Percentiles rank a stretch among this genome's conserved stretches.
phyloP scores from a whole-genome alignment of 1,140 invertebrate genomes.

The Radopholus similis region DNA sequence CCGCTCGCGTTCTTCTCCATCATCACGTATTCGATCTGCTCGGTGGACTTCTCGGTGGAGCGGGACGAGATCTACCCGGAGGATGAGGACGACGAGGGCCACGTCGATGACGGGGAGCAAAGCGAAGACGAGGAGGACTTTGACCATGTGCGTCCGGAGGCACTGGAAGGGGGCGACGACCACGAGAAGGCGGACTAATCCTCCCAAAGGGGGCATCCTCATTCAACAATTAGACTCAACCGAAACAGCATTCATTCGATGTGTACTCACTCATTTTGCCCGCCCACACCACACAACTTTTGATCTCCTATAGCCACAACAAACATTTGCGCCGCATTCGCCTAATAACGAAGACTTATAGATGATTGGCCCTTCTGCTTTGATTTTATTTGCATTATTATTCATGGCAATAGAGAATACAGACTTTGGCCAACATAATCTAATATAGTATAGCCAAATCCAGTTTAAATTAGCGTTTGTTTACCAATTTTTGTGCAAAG shows the following conservation, averaged over 20 bases:
- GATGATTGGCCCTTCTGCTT: too few species aligned
- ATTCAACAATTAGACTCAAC: not conserved
- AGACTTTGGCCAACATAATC: too few species aligned
- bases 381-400: too few species aligned
- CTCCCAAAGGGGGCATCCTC: too few species aligned
- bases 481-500: too few species aligned
- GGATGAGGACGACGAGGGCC: conserved; percentile 65
- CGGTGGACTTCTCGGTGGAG: conserved; percentile 86
- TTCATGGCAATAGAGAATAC: too few species aligned
- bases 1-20: conserved; percentile 81
- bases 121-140: conserved; percentile 12
- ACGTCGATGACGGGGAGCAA: conserved; percentile 27
- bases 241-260: not conserved
- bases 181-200: conserved; percentile 9
- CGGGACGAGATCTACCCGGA: conserved; percentile 69
- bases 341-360: too few species aligned
- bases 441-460: too few species aligned
- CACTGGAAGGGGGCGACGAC: not conserved
- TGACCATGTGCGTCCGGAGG: not conserved
- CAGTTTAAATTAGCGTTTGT: too few species aligned
- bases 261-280: too few species aligned
- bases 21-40: conserved; percentile 87
- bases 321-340: too few species aligned
- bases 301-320: too few species aligned
- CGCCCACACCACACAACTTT: not conserved